A percentile compares a stretch with the other conserved stretches of the same genome.
phyloP scores from a whole-genome alignment of 2,113 vertebrate genomes.

The Eurypyga helias region DNA sequence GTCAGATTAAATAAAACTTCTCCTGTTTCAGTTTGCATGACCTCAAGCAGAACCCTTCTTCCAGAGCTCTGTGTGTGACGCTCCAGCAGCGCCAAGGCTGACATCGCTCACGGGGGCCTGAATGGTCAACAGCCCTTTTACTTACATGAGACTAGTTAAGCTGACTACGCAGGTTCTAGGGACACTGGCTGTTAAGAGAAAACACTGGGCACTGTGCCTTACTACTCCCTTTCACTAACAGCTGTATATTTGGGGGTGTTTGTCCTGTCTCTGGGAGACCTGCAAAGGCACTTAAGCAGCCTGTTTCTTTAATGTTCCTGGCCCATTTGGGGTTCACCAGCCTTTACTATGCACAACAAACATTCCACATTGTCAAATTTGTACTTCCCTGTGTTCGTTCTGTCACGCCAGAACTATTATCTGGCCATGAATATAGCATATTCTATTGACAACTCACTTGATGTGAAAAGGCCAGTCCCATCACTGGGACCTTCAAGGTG shows the following conservation, averaged over 20 bases:
- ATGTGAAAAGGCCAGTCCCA: slow-evolving; percentile 88
- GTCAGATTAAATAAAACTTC: not conserved
- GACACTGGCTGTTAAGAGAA: not conserved
- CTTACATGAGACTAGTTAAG: not conserved
- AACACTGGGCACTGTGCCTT: not conserved
- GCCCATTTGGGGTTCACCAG: not conserved
- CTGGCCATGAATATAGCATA: not conserved
- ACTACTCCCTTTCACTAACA: not conserved
- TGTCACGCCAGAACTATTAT: not conserved
- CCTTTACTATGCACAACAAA: not conserved
- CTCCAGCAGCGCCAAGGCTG: not conserved
- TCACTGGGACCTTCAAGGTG: slow-evolving; percentile 88
- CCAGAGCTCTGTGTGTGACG: not conserved
- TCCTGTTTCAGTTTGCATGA: not conserved
- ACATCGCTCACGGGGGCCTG: not conserved
- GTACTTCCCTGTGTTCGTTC: not conserved
- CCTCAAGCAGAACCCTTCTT: not conserved
- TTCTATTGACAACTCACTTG: slow-evolving; percentile 86
- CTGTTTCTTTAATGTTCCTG: not conserved
- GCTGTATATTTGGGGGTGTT: not conserved
- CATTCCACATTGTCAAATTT: not conserved
- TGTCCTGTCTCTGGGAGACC: not conserved
- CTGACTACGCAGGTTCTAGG: not conserved
- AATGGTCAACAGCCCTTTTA: not conserved
- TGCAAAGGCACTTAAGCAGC: not conserved